These are phyloP conservation scores for Phylloscopus trochiloides DNA, from an alignment of 2,113 vertebrate genomes.

Conservation along the genomic window DNA sequence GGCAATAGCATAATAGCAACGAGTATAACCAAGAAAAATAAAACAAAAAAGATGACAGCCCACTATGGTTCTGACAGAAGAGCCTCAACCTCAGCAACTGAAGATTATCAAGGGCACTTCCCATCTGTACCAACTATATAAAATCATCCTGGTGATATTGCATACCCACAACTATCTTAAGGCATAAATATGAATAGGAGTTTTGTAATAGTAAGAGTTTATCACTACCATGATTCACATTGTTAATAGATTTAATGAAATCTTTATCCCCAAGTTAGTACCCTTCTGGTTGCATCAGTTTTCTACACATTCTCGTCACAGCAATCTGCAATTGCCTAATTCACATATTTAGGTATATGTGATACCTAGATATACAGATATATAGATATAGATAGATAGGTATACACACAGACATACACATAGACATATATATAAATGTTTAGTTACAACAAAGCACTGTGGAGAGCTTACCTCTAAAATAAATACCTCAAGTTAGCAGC, in stretches of 20 bases:
- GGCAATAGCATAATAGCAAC: background rate
- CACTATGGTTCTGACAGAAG: background rate
- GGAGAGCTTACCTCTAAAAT: background rate
- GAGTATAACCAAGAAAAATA: background rate
- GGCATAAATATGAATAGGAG: background rate
- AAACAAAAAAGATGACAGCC: background rate
- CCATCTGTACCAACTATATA: background rate
- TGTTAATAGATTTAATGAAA: background rate
- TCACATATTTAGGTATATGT: background rate
- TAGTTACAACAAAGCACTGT: background rate
- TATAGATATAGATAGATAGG: too few species aligned
- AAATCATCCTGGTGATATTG: background rate
- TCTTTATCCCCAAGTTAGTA: background rate
- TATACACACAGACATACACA: background rate
- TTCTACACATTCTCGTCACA: background rate
- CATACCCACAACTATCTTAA: background rate
- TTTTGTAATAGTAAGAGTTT: background rate
- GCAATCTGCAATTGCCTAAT: background rate
- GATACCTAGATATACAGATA: background rate
- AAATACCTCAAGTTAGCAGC: background rate
- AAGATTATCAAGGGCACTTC: background rate
- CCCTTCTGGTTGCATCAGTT: background rate
- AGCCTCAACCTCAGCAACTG: background rate
- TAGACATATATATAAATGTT: background rate
- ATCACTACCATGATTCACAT: background rate